Base-by-base conservation (phyloP, 2,888 invertebrate genomes). In the Eilema depressum region DNA sequence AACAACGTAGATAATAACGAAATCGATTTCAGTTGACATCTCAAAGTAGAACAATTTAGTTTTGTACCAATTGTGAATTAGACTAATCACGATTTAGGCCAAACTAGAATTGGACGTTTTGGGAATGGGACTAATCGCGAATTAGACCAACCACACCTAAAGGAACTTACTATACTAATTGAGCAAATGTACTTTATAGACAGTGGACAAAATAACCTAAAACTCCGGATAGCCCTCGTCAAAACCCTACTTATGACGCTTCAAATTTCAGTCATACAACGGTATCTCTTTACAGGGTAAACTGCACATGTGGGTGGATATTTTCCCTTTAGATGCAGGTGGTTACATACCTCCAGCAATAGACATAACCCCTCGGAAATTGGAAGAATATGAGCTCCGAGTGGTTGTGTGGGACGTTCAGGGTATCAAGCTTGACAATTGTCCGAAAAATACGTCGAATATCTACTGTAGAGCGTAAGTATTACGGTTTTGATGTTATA, bases 301-400 rank as follows among this genome's bases (percentile, higher is more conserved):
- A 93, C 88, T 99, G 66, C 98, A 98, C 89, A 95, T 99, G 95
- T 99, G 98, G 98, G 93, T 99, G 20, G 99, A 99, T 88, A 96
- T 99, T 88, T 98, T 98, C 86, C 91, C 92, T 2, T 63, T 92
- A 4, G 97, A 97, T 59, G 92, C 95, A 79, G 92, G 95, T 25
- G 93, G 92, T 57, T 96, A 95, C 23, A 93, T 97, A 20, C 98
- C 98, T 0, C 95, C 96, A n/a, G 96, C 97, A 23, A 96, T 98
- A 0, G 97, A 98, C 85, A 97, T 99, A 68, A 96, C 96, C 8
- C 98, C 98, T 0, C 94, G 97, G 33, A 96, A 96, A 78, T 96
- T 98, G 0, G 93, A 96, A 81, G 89, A 94, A 14, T 98, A 96
- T 85, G 97, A 98, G 88, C 93, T 98, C 56, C 96, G 98, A 69